A percentile compares a stretch with the other conserved stretches of the same genome.
phyloP scores from a whole-genome alignment of 1,140 invertebrate species.

The Parapsyche elsis region DNA sequence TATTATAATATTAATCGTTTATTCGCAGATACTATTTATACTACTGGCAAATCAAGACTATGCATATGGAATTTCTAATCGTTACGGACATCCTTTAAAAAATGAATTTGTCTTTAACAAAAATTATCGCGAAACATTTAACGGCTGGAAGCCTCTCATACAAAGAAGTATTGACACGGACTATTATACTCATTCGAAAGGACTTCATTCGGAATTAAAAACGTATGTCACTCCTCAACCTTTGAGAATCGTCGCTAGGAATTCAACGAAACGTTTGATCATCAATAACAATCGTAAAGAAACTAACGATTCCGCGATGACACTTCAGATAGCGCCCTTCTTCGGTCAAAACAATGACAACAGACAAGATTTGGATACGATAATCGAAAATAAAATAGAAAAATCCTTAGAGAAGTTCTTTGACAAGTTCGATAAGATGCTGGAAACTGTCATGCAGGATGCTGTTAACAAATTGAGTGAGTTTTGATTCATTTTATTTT shows the following conservation, averaged over 20 bases:
- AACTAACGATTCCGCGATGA: neutral
- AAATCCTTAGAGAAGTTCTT: neutral
- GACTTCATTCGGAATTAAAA: too few relatives aligned
- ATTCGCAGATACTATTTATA: too few relatives aligned
- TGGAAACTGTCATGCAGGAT: neutral
- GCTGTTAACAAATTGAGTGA: neutral
- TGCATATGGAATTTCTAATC: too few relatives aligned
- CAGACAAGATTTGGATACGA: neutral
- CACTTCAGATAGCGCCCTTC: neutral
- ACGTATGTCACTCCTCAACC: too few relatives aligned
- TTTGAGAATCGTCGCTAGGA: too few relatives aligned
- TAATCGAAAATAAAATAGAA: constrained; percentile 10
- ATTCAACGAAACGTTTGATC: too few relatives aligned
- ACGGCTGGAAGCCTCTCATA: neutral
- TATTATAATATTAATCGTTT: too few relatives aligned
- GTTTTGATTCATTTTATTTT: neutral
- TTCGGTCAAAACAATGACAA: neutral
- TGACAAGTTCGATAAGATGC: neutral
- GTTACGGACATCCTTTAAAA: too few relatives aligned
- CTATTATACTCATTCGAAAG: too few relatives aligned
- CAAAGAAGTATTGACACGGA: neutral
- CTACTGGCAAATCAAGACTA: too few relatives aligned
- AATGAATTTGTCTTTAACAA: neutral
- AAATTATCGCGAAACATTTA: neutral
- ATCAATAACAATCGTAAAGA: too few relatives aligned